Base-by-base conservation (phyloP, 2,113 vertebrate species). In the Bagarius yarrelli region DNA sequence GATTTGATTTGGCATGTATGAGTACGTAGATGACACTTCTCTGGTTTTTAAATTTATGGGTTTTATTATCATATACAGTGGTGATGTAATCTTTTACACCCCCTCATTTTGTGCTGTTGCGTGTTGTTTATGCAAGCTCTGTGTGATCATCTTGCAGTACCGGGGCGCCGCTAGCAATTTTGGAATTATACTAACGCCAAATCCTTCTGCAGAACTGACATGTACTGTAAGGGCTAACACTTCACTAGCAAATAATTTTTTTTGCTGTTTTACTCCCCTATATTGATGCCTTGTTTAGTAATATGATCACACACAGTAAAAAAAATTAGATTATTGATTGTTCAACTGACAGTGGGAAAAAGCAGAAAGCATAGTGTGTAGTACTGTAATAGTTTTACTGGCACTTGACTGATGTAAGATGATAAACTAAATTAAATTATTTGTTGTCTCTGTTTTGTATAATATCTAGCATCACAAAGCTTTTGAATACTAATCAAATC, bases 21-120 rank as follows among this genome's bases (percentile, higher is more conserved):
- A 60, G 19, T 21, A n/a, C 64, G 64, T 71, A 60, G 59, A 79
- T 79, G 59, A 79, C 73, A 79, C 75, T 74, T 76, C 44, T 30
- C 8, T 57, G 25, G 34, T 25, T 40, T 63, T 79, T 73, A 71
- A 63, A 63, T 61, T 63, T 30, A 73, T 63, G 18, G 60, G 25
- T 77, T 77, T 83, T 73, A 72, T 78, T 72, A 78, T 32, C 52
- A 69, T 21, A 64, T 23, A 59, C 50, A 8, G 50, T 57, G 55
- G 34, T 82, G 63, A 82, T 82, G 81, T 82, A 82, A 76, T 77
- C 55, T 40, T 30, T 70, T 57, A 82, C 81, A 59, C 81, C 72
- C 63, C 72, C 81, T 82, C 81, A 77, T 70, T 82, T 76, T 66
- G 53, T 70, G 60, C 56, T 53, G 30, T 47, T 53, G 74, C 36